These are phyloP conservation scores for Colius striatus DNA, from an alignment of 2,113 vertebrate genomes.

Conservation along the genomic window DNA sequence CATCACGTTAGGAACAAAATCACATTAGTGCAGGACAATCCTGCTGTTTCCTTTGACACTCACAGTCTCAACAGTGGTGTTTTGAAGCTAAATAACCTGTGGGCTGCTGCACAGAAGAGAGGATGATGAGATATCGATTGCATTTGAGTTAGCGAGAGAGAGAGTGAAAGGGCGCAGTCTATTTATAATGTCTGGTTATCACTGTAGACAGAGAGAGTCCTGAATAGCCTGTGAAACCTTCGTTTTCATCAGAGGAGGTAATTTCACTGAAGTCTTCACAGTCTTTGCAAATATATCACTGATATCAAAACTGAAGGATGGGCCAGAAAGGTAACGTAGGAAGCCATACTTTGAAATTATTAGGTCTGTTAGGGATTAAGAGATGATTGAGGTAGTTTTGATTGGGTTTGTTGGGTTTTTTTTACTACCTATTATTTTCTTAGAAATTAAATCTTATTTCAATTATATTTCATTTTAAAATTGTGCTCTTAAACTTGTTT, in stretches of 20 bases:
- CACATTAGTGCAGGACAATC: not conserved
- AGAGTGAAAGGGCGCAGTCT: not conserved
- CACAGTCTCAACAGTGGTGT: not conserved
- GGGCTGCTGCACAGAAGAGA: not conserved
- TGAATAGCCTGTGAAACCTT: not conserved
- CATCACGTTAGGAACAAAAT: not conserved
- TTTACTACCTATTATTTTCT: not conserved
- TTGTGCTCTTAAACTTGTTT: not conserved
- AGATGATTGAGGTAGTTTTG: not conserved
- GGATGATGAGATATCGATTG: slow-evolving; percentile 51
- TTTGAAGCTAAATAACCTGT: slow-evolving; percentile 9
- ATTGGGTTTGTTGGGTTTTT: not conserved
- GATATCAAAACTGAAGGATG: not conserved
- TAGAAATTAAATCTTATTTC: not conserved
- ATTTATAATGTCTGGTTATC: not conserved
- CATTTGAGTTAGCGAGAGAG: not conserved
- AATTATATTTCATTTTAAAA: not conserved
- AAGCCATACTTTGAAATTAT: not conserved
- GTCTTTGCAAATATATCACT: not conserved
- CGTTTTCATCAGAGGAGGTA: not conserved
- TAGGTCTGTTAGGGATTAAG: not conserved
- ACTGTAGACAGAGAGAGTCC: not conserved
- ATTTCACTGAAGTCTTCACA: not conserved
- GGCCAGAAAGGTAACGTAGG: not conserved
- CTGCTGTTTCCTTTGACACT: not conserved